Base-by-base conservation (phyloP, 2,888 invertebrate genomes). In the Scotopteryx bipunctaria region DNA sequence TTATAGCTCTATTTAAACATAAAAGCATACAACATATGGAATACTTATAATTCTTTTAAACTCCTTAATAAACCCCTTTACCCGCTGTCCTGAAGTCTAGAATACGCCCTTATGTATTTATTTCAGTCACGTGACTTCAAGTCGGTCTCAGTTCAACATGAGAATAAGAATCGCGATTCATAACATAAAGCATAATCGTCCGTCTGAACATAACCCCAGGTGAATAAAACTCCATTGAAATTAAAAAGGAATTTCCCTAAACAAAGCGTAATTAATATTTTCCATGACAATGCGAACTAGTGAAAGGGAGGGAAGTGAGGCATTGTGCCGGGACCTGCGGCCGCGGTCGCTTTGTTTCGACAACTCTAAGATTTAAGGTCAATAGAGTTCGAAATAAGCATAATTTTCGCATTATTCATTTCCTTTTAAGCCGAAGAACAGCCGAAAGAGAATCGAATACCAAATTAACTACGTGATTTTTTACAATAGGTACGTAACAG, bases 181-280 rank as follows among this genome's bases (percentile, higher is more conserved):
- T n/a, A n/a, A n/a, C n/a, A n/a, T n/a, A n/a, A n/a, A n/a, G n/a
- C n/a, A n/a, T n/a, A n/a, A n/a, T n/a, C n/a, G n/a, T n/a, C n/a
- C n/a, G n/a, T n/a, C n/a, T n/a, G n/a, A n/a, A n/a, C n/a, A n/a
- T 27, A 27, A 27, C 3, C 11, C 37, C 23, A 9, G 16, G 19
- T 36, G 17, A 29, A 45, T 19, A 36, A 25, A 29, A 42, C 36
- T 40, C 27, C 43, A 40, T 25, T 31, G 41, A 43, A 42, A 17
- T 44, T 42, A 42, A 46, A 58, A 54, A 44, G 23, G 21, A 48
- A 46, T 55, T 57, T 49, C 35, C 36, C 45, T 48, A 33, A 51
- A 52, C 51, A 58, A 48, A 48, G 35, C 48, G 25, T 49, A 46
- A 58, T 58, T 58, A 54, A 54, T 54, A 58, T 55, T 55, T 55